Conservation (phyloP, 2,888 invertebrate genomes). For the Stenodema calcarata region DNA sequence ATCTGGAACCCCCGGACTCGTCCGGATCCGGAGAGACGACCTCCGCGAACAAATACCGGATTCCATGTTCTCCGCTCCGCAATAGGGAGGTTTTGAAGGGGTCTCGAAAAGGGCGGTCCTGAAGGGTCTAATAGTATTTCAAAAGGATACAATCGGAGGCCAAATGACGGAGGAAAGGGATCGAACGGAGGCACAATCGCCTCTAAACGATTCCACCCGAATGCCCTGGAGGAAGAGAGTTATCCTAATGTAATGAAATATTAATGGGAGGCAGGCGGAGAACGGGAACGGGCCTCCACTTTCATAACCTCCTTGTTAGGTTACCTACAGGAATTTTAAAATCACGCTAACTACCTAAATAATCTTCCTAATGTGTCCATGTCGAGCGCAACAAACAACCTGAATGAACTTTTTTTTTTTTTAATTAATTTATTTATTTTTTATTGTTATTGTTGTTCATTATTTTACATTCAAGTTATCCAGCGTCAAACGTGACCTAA, state of each 20-base stretch:
- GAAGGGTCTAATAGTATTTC: not conserved
- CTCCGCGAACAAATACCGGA: not conserved
- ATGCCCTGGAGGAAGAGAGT: not conserved
- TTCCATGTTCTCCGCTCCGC: not conserved
- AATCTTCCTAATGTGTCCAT: no score
- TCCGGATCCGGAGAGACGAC: no score
- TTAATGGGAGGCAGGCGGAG: not conserved
- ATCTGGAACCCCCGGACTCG: not conserved
- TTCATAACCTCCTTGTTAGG: not conserved
- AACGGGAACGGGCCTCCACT: not conserved
- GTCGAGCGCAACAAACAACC: no score
- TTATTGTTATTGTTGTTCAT: no score
- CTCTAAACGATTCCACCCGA: constrained; percentile 6
- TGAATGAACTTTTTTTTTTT: no score
- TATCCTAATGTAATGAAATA: constrained; percentile 27
- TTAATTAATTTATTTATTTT: no score
- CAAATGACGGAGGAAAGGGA: not conserved
- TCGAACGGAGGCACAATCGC: constrained; percentile 5
- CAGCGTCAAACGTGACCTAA: no score
- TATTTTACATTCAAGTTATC: no score
- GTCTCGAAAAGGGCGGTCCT: not conserved
- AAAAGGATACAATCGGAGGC: not conserved
- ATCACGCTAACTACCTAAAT: not conserved
- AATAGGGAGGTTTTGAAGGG: not conserved
- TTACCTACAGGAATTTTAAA: not conserved